Base-by-base conservation (phyloP, 2,888 invertebrate genomes). In the Acanthoscelides obtectus region DNA sequence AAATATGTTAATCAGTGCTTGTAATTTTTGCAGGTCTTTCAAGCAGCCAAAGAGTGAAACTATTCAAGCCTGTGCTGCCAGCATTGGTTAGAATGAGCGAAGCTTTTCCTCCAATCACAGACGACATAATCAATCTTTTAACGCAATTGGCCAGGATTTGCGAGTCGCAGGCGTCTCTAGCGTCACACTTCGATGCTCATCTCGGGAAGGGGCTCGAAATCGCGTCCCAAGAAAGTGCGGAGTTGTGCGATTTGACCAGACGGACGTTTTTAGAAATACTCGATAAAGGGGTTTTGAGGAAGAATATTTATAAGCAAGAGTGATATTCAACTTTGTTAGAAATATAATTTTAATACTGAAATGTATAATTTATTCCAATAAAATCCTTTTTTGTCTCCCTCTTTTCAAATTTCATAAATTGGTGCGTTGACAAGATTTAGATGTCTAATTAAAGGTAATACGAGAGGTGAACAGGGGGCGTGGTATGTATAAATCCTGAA, bases 21-120 rank as follows among this genome's bases (percentile, higher is more conserved):
- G n/a, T n/a, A 25, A 64, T 70, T 71, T 70, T 84, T 83, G 82
- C 87, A 84, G 94, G 96, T 66, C 86, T 97, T 68, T 93, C 95
- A 0, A 91, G 93, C 73, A 91, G 92, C 75, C 90, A 93, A 79
- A 89, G 97, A 66, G 89, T 94, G 20, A 91, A 93, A 82, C 89
- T 97, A 75, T 96, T 97, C 82, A 90, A 93, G 78, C 93, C 95
- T 6, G 91, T 95, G 4, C 85, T 98, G 64, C 94, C 97, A 67
- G 93, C 96, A 2, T 87, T 98, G 69, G 93, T 94, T 4, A 88
- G 95, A 65, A 94, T 98, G 77, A 94, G 95, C 79, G 91, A 92
- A 76, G 97, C 97, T 0, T 98, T 98, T 84, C 98, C 98, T 2
- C 95, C 97, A 0, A 87, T 98, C 12, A 90, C 94, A 67, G 97